Evolutionary conservation across 1,140 invertebrate genomes (phyloP), one percentile per base, ranked within the genome.

Genomic region (Caenorhabditis inopinata): DNA sequence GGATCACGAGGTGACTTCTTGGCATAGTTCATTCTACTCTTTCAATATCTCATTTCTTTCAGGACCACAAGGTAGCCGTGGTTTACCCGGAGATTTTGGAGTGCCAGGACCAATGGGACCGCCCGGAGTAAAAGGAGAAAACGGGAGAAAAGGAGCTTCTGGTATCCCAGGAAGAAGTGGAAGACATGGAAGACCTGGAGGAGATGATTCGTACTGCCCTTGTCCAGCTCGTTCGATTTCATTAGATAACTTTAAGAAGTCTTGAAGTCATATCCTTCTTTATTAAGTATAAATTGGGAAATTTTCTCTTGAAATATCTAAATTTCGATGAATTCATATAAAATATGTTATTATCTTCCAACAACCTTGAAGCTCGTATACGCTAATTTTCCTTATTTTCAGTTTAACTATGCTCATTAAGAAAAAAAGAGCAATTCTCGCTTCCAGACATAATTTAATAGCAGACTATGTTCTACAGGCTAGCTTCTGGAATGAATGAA

Each of bases 1-100:
- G 83, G 83, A 1, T 80, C 85, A 9, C 85, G 78, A 75, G 84
- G 84, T 78, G 46, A 51, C 7, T n/a, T 29, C 2, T 58, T 32
- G 29, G 51, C 21, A 25, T 1, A 16, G 4, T 16, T 38, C 2
- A 32, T 9, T 29, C 5, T 42, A 42, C 38, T 42, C 5, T 38
- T 68, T 42, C n/a, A 42, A 42, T 5, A 29, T 9, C 9, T 21
- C 5, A 16, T 48, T 3, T 0, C n/a, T 32, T 42, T 21, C 27
- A 79, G 78, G 81, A 5, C 21, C 58, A 53, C 82, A 82, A 21
- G 84, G 84, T 12, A 77, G 79, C 16, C 84, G 73, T 6, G 85
- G 85, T 14, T 82, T 84, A 4, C 83, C 84, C 1, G 85, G 85
- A 2, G 21, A 32, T 14, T 25, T 62, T 35, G 79, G 79, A 23